A percentile compares a stretch with the other conserved stretches of the same genome.
phyloP scores from a whole-genome alignment of 2,113 vertebrate species.

The Cinclus cinclus region DNA sequence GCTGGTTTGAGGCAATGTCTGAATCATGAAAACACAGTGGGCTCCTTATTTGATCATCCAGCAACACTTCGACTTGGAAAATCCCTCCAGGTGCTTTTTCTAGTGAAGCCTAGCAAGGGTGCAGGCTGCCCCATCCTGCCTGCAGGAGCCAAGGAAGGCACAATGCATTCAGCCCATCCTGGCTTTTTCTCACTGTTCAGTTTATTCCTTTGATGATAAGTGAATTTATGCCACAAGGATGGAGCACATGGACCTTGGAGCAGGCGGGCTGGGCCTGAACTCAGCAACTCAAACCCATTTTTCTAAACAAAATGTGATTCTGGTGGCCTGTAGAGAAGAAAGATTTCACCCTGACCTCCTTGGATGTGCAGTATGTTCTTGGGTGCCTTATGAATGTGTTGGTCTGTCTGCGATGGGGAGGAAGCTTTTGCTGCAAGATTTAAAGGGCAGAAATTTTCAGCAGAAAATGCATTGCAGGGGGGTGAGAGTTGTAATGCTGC shows the following conservation, averaged over 20 bases:
- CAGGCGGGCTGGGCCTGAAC: not conserved
- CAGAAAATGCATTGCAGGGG: not conserved
- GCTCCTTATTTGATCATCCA: slow-evolving; percentile 4
- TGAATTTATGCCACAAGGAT: rapidly evolving
- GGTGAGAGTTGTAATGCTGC: not conserved
- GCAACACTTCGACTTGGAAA: not conserved
- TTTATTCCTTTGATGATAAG: not conserved
- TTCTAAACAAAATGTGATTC: not conserved
- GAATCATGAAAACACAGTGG: not conserved
- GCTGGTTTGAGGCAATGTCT: rapidly evolving
- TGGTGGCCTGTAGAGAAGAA: not conserved
- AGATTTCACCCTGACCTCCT: not conserved
- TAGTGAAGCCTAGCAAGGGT: not conserved
- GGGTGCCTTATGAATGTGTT: slow-evolving; percentile 41
- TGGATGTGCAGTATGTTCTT: not conserved
- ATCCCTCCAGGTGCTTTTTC: not conserved
- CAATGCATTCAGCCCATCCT: rapidly evolving
- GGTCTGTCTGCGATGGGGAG: not conserved
- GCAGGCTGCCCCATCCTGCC: not conserved
- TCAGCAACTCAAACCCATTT: not conserved
- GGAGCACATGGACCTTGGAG: rapidly evolving
- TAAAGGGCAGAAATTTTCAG: not conserved
- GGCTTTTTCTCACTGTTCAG: not conserved
- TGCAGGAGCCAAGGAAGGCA: not conserved
- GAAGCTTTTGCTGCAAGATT: not conserved